Evolutionary conservation across 2,888 invertebrate genomes (phyloP).

Genomic region (Hemistola chrysoprasaria): DNA sequence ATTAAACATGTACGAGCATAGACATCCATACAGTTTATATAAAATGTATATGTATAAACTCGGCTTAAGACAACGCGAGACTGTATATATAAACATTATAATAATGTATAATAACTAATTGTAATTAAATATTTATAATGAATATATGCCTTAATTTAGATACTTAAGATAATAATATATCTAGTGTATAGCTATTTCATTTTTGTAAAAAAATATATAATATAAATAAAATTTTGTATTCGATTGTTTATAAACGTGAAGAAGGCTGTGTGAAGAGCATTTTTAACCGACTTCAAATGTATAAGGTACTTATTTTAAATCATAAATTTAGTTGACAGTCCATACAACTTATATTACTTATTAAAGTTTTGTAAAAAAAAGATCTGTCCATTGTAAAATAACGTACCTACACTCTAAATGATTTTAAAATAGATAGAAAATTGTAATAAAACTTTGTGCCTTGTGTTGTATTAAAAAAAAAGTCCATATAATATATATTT

Average conservation of each 20-base stretch:
- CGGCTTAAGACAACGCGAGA: slow-evolving; percentile 75
- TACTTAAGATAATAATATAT: slow-evolving; percentile 47
- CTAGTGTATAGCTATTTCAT: slow-evolving; percentile 48
- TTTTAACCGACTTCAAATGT: slow-evolving; percentile 49
- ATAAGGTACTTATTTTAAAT: too few species aligned
- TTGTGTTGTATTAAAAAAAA: slow-evolving; percentile 71
- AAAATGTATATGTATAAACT: slow-evolving; percentile 58
- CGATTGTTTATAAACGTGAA: slow-evolving; percentile 43
- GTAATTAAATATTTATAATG: slow-evolving; percentile 74
- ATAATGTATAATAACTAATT: slow-evolving; percentile 64
- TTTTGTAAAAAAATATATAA: slow-evolving; percentile 55
- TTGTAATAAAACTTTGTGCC: slow-evolving; percentile 68
- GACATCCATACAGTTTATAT: slow-evolving; percentile 45
- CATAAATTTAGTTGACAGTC: too few species aligned
- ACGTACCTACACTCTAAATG: slow-evolving; percentile 45
- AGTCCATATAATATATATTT: slow-evolving; percentile 42
- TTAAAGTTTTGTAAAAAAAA: slow-evolving; percentile 52
- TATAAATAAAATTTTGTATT: slow-evolving; percentile 35
- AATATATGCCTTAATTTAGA: slow-evolving; percentile 68
- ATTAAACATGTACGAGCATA: slow-evolving; percentile 43
- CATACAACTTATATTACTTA: slow-evolving; percentile 28
- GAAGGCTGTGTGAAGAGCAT: slow-evolving; percentile 77
- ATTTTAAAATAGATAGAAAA: slow-evolving; percentile 44
- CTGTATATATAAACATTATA: slow-evolving; percentile 70
- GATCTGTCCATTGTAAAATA: slow-evolving; percentile 67